Conservation (phyloP, 1,140 invertebrate species). For the Nilaparvata lugens region DNA sequence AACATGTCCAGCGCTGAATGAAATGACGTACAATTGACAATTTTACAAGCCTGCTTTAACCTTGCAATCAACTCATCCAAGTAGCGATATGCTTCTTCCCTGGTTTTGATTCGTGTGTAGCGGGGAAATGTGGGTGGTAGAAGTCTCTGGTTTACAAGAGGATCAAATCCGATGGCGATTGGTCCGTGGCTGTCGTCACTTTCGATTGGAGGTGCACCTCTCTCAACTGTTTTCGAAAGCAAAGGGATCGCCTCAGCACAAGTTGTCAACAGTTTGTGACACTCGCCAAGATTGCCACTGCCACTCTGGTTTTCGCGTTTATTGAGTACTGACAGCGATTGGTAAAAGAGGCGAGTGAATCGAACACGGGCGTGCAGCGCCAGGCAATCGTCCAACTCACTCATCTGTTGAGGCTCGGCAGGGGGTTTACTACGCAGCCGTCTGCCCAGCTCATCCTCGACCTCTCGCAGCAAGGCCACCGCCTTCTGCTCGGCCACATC, state of each 20-base stretch:
- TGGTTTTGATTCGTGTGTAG: conserved; percentile 85
- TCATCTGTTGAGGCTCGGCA: conserved; percentile 1
- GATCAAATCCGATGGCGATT: conserved; percentile 79
- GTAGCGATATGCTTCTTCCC: conserved; percentile 74
- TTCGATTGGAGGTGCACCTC: conserved; percentile 48
- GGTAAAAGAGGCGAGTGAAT: conserved; percentile 77
- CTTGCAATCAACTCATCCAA: conserved; percentile 71
- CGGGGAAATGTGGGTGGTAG: conserved; percentile 96
- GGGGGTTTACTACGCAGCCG: conserved; percentile 7
- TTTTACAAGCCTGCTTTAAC: conserved; percentile 72
- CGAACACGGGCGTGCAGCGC: conserved; percentile 73
- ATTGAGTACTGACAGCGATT: conserved; percentile 60
- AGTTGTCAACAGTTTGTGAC: conserved; percentile 54
- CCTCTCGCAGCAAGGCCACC: conserved; percentile 74
- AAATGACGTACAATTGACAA: conserved; percentile 67
- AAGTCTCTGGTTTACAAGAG: conserved; percentile 87
- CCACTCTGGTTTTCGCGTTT: conserved; percentile 43
- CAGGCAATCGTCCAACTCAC: conserved; percentile 42
- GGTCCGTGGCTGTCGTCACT: conserved; percentile 35
- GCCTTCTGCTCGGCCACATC: conserved; percentile 77
- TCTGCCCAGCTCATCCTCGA: conserved; percentile 72
- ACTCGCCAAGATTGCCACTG: conserved; percentile 42
- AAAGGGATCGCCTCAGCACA: conserved; percentile 69
- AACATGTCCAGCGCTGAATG: conserved; percentile 88
- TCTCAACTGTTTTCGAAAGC: conserved; percentile 63